phyloP scores from a whole-genome alignment of 2,888 invertebrate genomes.

The Trichopoda pennipes region DNA sequence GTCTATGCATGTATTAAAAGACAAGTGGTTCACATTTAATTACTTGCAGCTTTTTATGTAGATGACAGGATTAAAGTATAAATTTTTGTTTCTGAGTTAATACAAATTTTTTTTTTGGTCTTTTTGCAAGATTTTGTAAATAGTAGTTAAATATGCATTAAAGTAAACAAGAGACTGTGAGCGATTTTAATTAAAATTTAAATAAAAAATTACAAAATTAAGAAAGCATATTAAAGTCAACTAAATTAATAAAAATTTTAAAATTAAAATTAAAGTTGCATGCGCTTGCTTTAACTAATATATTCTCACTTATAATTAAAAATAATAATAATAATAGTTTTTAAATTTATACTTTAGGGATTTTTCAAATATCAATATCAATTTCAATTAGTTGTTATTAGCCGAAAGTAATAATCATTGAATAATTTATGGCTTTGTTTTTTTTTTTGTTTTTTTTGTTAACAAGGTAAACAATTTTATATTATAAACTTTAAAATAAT shows the following conservation, averaged over 20 bases:
- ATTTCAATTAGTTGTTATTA: constrained; percentile 41
- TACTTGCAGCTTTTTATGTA: constrained; percentile 62
- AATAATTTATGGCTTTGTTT: background rate
- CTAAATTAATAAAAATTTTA: background rate
- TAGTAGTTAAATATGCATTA: constrained; percentile 59
- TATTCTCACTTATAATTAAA: no score
- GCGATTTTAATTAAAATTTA: constrained; percentile 48
- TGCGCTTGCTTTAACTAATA: background rate
- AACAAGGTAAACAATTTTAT: constrained; percentile 13
- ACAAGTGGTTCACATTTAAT: constrained; percentile 67
- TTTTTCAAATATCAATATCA: constrained; percentile 37
- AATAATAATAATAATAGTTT: background rate
- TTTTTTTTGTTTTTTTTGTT: no score
- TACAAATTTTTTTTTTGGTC: background rate
- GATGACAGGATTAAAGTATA: constrained; percentile 59
- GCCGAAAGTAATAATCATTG: background rate
- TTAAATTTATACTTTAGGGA: constrained; percentile 20
- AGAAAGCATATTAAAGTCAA: background rate
- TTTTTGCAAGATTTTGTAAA: constrained; percentile 13
- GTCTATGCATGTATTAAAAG: constrained; percentile 55
- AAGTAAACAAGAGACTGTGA: constrained; percentile 33
- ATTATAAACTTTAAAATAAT: background rate
- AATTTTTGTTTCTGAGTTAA: constrained; percentile 23
- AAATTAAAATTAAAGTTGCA: background rate
- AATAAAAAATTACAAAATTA: background rate